These are phyloP conservation scores for Isaurus tuberculatus DNA, from an alignment of 92 coral and sea anemone genomes.

Conservation along the genomic window DNA sequence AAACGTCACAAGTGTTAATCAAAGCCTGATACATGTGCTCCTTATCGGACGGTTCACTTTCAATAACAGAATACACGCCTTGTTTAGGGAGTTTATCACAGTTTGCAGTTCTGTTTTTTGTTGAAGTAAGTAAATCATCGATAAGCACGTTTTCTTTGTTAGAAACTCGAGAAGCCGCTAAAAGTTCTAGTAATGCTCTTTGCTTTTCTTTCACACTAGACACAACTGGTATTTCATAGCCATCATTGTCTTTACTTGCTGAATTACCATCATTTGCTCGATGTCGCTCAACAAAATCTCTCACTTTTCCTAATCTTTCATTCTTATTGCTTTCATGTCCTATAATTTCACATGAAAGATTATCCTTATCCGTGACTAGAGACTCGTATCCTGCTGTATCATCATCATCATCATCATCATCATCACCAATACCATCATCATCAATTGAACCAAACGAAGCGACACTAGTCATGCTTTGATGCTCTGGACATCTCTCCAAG, in stretches of 20 bases:
- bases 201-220: neutral
- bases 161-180: neutral
- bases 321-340: neutral
- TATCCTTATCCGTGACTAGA: neutral
- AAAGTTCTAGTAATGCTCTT: neutral
- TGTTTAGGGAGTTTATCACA: neutral
- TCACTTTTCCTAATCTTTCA: neutral
- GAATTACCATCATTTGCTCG: neutral
- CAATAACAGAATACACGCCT: neutral
- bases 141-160: neutral
- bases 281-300: neutral
- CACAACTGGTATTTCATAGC: slow-evolving; percentile 22
- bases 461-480: neutral
- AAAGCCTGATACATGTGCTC: slow-evolving; percentile 34
- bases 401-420: neutral
- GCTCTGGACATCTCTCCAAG: slow-evolving; percentile 24
- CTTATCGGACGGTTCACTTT: neutral
- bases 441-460: neutral
- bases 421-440: neutral
- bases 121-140: neutral
- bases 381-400: neutral
- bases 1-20: neutral
- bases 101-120: neutral
- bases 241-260: neutral
- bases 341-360: neutral